A percentile compares a stretch with the other conserved stretches of the same genome.
phyloP scores from a whole-genome alignment of 2,797 vertebrate genomes.

The Onychomys leucogaster region DNA sequence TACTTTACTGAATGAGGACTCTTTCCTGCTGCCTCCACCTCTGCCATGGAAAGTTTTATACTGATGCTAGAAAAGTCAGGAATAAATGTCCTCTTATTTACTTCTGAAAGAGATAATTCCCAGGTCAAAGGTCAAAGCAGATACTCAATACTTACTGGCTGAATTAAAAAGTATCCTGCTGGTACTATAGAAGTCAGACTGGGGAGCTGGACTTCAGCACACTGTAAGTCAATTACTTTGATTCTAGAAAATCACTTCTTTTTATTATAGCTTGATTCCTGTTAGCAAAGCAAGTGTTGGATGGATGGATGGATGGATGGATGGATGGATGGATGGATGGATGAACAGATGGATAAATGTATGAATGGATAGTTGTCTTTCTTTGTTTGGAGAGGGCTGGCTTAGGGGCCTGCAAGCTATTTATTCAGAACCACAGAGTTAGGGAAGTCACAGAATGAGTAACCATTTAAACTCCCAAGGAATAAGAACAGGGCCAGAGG shows the following conservation, averaged over 20 bases:
- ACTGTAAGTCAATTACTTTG: background rate
- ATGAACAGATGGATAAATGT: background rate
- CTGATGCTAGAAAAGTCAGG: background rate
- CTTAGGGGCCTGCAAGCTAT: background rate
- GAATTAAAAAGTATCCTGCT: background rate
- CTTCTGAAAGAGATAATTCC: background rate
- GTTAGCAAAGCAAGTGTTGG: conserved; percentile 23
- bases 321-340: background rate
- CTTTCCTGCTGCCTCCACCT: background rate
- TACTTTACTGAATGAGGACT: background rate
- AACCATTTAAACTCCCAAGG: conserved; percentile 19
- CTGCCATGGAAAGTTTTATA: background rate
- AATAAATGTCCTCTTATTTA: background rate
- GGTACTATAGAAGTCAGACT: background rate
- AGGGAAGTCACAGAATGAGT: conserved; percentile 25
- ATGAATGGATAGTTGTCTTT: background rate
- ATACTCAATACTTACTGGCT: background rate
- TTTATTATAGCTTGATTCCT: conserved; percentile 1
- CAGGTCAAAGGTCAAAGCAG: background rate
- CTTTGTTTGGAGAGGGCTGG: conserved; percentile 30
- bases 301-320: background rate
- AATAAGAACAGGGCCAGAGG: conserved; percentile 6
- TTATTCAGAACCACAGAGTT: background rate
- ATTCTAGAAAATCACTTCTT: conserved; percentile 18
- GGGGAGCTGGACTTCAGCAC: background rate